These are phyloP conservation scores for Oryzias dopingdopingensis DNA, from an alignment of 2,797 vertebrate genomes.

Conservation along the genomic window DNA sequence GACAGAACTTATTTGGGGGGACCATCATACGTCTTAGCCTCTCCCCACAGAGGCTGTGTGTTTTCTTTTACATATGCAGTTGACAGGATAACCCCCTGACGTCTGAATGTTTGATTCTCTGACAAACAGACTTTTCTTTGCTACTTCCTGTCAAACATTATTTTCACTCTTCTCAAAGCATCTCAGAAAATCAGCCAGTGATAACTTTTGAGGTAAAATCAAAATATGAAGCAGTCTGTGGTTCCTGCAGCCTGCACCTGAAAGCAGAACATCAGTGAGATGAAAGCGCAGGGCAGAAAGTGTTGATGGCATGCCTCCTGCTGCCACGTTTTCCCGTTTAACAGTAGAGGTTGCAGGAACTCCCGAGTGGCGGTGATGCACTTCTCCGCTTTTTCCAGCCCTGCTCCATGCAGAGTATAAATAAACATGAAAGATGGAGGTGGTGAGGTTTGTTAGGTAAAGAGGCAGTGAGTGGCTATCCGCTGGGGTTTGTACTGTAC, in stretches of 20 bases:
- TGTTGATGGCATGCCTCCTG: conserved; percentile 5
- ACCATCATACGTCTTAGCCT: too few relatives aligned
- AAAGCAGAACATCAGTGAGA: conserved; percentile 1
- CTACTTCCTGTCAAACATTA: too few relatives aligned
- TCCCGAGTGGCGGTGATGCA: conserved; percentile 32
- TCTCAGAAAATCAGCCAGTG: not conserved
- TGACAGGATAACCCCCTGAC: too few relatives aligned
- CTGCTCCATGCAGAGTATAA: conserved; percentile 35
- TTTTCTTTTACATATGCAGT: too few relatives aligned
- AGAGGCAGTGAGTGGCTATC: conserved; percentile 19
- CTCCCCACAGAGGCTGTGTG: too few relatives aligned
- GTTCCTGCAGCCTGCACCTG: not conserved
- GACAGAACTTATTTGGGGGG: too few relatives aligned
- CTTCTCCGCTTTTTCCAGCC: conserved; percentile 40
- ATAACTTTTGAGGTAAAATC: conserved; percentile 6
- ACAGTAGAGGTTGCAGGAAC: conserved; percentile 48
- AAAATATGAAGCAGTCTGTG: conserved; percentile 20
- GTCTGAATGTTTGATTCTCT: not conserved
- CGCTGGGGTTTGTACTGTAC: conserved; percentile 30
- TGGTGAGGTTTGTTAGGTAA: conserved; percentile 11
- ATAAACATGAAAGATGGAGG: conserved; percentile 38
- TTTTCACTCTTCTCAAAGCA: too few relatives aligned
- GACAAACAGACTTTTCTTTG: too few relatives aligned
- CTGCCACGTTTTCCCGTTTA: conserved; percentile 43
- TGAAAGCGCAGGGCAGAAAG: not conserved